A percentile compares a stretch with the other conserved stretches of the same genome.
These are phyloP conservation scores for Laothoe populi DNA, from an alignment of 2,888 invertebrate species.

Conservation along the genomic window DNA sequence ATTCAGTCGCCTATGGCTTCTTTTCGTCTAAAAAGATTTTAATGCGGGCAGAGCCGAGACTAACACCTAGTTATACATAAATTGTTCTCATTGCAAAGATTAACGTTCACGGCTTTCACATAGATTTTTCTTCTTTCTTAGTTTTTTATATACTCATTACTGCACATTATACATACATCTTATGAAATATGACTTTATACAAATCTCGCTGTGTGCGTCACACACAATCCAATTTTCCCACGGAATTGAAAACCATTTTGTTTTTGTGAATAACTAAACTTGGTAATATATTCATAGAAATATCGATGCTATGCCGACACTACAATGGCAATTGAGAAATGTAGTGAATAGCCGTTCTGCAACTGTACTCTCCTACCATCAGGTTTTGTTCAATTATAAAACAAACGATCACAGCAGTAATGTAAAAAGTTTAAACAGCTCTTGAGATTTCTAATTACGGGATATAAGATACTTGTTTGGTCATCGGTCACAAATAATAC, in stretches of 20 bases:
- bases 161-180: not conserved
- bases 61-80: not conserved
- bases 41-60: no score
- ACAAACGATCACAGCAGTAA: no score
- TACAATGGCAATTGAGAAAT: no score
- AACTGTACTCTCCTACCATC: no score
- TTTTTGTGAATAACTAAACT: not conserved
- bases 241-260: not conserved
- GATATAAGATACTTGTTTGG: not conserved
- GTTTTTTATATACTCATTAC: not conserved
- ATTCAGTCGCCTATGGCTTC: no score
- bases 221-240: slow-evolving; percentile 12
- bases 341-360: no score
- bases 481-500: not conserved
- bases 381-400: not conserved
- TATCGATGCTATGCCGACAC: no score
- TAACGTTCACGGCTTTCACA: not conserved
- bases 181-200: not conserved
- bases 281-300: not conserved
- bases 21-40: no score
- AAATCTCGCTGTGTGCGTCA: not conserved
- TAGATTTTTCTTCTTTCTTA: not conserved
- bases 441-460: slow-evolving; percentile 5
- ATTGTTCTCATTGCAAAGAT: not conserved
- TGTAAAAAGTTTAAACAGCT: not conserved